Conservation (phyloP, 1,140 invertebrate species). For the Ptiloglossa arizonensis region DNA sequence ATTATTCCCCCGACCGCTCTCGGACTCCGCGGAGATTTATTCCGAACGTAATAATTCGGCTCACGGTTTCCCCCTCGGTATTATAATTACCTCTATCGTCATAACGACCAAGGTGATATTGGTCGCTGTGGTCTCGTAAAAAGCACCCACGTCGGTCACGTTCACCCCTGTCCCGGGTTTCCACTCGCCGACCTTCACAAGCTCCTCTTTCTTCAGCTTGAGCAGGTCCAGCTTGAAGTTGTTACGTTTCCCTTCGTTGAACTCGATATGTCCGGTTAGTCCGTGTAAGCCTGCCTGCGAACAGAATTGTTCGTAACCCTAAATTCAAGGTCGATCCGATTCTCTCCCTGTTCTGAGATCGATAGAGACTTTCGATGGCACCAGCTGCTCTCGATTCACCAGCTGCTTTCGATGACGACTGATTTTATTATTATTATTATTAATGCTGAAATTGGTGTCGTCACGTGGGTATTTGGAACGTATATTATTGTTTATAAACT, state of each 20-base stretch:
- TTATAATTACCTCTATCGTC: constrained; percentile 89
- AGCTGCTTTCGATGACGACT: too few relatives aligned
- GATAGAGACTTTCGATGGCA: too few relatives aligned
- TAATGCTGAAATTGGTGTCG: too few relatives aligned
- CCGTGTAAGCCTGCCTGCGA: constrained; percentile 89
- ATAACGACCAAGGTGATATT: constrained; percentile 95
- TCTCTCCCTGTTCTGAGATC: too few relatives aligned
- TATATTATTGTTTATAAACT: too few relatives aligned
- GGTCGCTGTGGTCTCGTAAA: constrained; percentile 89
- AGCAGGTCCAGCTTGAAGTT: constrained; percentile 94
- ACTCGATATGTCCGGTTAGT: constrained; percentile 93
- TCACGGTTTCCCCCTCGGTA: too few relatives aligned
- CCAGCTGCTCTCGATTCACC: too few relatives aligned
- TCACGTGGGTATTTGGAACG: too few relatives aligned
- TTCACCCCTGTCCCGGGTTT: constrained; percentile 88
- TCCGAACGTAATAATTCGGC: background rate
- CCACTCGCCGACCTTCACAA: constrained; percentile 92
- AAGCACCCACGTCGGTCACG: constrained; percentile 92
- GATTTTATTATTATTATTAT: too few relatives aligned
- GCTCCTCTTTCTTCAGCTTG: constrained; percentile 89
- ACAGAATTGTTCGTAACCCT: constrained; percentile 61
- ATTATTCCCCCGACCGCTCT: background rate
- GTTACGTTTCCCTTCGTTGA: constrained; percentile 91
- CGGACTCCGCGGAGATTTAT: background rate
- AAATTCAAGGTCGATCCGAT: constrained; percentile 23